Evolutionary conservation across 1,140 invertebrate genomes (phyloP).

Genomic region (Trichoplusia ni): DNA sequence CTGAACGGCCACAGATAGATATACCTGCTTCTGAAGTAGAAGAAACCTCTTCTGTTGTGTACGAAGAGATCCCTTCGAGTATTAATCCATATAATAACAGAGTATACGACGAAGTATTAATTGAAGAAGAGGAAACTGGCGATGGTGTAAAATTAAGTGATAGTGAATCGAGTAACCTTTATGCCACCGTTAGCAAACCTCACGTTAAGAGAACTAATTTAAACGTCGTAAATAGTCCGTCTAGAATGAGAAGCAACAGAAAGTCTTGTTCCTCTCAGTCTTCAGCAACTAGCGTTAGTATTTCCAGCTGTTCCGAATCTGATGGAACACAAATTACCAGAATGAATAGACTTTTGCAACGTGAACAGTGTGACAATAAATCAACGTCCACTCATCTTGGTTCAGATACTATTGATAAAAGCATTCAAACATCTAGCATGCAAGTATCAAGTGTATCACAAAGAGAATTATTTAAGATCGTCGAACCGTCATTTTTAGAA

Average conservation of each 20-base stretch:
- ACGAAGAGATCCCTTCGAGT: conserved; percentile 63
- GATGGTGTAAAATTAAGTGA: conserved; percentile 65
- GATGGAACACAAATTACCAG: conserved; percentile 79
- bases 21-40: conserved; percentile 60
- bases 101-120: conserved; percentile 73
- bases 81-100: conserved; percentile 57
- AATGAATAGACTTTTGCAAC: conserved; percentile 70
- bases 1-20: conserved; percentile 66
- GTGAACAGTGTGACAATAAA: conserved; percentile 71
- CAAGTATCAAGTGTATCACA: conserved; percentile 64
- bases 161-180: conserved; percentile 73
- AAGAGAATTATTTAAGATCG: conserved; percentile 79
- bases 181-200: conserved; percentile 79
- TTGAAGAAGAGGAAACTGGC: conserved; percentile 71
- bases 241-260: conserved; percentile 68
- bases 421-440: conserved; percentile 86
- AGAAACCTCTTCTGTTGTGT: conserved; percentile 56
- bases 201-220: conserved; percentile 74
- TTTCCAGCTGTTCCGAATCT: conserved; percentile 81
- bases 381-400: conserved; percentile 82
- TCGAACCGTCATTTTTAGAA: conserved; percentile 85
- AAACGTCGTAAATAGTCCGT: conserved; percentile 81
- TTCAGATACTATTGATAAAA: conserved; percentile 85
- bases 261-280: conserved; percentile 76
- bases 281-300: conserved; percentile 78